Base-by-base conservation (phyloP, 2,113 vertebrate genomes). In the Calyptommatus sinebrachiatus region DNA sequence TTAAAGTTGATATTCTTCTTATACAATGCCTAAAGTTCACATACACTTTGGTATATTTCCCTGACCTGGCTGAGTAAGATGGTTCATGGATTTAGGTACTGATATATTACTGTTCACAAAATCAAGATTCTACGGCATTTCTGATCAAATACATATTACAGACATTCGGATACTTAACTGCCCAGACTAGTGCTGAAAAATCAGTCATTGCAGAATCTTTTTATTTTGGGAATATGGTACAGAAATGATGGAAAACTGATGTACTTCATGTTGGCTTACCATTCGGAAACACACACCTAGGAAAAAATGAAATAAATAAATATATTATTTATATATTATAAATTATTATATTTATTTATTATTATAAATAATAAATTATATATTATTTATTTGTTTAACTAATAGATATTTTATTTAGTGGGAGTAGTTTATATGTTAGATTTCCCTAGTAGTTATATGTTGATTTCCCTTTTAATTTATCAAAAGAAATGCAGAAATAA, bases 241-340 rank as follows among this genome's bases (percentile, higher is more conserved):
- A 71, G 74, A 7, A 67, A 61, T 35, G 35, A 75, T 76, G 69
- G 0, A 81, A 45, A 83, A 69, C 10, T 0, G 69, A 70, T 24
- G 73, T 67, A 86, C 28, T 63, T 71, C 81, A 26, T 41, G 61
- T 31, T 46, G 73, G 89, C 97, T 98, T 95, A 99, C 97, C 97
- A 98, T 98, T 89, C 97, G 94, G 96, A 98, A 99, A 89, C 97
- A 98, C 73, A 98, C 97, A 66, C 97, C 97, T 99, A 61, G 77
- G 83, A 87, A 87, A 86, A 29, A 86, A 81, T 14, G 85, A 16
- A 78, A 88, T 87, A 29, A 80, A 83, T 83, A 72, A 50, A 73
- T 1, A 26, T 28, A 21, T 22, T 85, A 67, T 80, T 78, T 41
- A 45, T 50, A 53, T 1, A 76, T 1, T 26, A n/a, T n/a, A n/a